These are phyloP conservation scores for Xylophagus ater DNA, from an alignment of 2,888 invertebrate species.

Conservation along the genomic window DNA sequence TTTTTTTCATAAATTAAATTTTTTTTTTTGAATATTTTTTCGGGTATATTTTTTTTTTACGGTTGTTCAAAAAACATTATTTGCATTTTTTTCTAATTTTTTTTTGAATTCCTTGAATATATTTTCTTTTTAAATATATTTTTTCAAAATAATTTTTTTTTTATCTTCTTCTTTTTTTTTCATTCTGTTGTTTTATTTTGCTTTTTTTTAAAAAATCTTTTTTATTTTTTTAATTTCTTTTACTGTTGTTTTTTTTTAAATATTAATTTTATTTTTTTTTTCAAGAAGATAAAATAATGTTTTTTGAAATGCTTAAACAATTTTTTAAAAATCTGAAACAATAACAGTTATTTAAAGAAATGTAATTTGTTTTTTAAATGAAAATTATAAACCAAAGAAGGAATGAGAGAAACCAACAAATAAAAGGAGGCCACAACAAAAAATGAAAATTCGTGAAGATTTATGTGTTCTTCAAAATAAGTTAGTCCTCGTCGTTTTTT, in stretches of 20 bases:
- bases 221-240: constrained; percentile 24
- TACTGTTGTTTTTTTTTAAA: constrained; percentile 24
- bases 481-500: background rate
- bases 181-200: constrained; percentile 24
- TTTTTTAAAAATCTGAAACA: constrained; percentile 41
- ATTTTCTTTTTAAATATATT: too few relatives aligned
- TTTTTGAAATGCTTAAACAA: constrained; percentile 32
- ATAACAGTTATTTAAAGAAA: constrained; percentile 18
- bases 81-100: constrained; percentile 21
- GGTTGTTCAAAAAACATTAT: constrained; percentile 14
- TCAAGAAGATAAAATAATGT: constrained; percentile 38
- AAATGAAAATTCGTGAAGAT: background rate
- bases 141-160: constrained; percentile 19
- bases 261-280: constrained; percentile 21
- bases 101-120: constrained; percentile 23
- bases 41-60: constrained; percentile 3
- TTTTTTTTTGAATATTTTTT: too few relatives aligned
- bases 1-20: too few relatives aligned
- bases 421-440: background rate
- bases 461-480: background rate
- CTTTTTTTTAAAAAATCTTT: constrained; percentile 23
- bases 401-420: too few relatives aligned
- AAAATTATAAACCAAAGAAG: constrained; percentile 3
- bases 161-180: constrained; percentile 21
- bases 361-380: constrained; percentile 7